Conservation (phyloP, 2,113 vertebrate genomes). For the Uria lomvia region DNA sequence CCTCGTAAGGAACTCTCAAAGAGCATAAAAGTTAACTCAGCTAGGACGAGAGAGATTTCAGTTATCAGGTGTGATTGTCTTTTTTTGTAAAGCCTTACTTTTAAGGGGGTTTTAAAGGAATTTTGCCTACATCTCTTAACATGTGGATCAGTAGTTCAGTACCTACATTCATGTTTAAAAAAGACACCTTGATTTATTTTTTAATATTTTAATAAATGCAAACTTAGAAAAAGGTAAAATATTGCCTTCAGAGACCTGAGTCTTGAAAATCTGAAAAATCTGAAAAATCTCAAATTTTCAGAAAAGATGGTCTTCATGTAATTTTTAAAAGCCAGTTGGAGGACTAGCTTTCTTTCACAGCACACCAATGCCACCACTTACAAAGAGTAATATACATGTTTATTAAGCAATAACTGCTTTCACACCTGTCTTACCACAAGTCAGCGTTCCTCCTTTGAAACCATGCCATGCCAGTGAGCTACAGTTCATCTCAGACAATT, state of each 20-base stretch:
- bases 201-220: not conserved
- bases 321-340: not conserved
- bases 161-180: not conserved
- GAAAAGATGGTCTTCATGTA: not conserved
- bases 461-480: not conserved
- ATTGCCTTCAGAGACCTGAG: not conserved
- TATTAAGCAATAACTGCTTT: not conserved
- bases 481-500: not conserved
- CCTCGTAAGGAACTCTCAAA: not conserved
- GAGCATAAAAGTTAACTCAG: not conserved
- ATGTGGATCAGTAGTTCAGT: rapidly evolving
- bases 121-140: not conserved
- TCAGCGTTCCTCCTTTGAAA: not conserved
- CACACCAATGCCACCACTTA: not conserved
- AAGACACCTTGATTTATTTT: not conserved
- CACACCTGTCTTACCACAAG: not conserved
- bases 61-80: not conserved
- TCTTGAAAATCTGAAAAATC: not conserved
- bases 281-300: not conserved
- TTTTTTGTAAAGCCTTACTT: not conserved
- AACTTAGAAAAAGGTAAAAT: not conserved
- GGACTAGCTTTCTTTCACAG: not conserved
- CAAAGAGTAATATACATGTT: not conserved
- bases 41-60: not conserved
- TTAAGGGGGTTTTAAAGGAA: rapidly evolving